These are phyloP conservation scores for Lordiphosa fenestrarum DNA, from an alignment of 2,888 invertebrate species.

Conservation along the genomic window DNA sequence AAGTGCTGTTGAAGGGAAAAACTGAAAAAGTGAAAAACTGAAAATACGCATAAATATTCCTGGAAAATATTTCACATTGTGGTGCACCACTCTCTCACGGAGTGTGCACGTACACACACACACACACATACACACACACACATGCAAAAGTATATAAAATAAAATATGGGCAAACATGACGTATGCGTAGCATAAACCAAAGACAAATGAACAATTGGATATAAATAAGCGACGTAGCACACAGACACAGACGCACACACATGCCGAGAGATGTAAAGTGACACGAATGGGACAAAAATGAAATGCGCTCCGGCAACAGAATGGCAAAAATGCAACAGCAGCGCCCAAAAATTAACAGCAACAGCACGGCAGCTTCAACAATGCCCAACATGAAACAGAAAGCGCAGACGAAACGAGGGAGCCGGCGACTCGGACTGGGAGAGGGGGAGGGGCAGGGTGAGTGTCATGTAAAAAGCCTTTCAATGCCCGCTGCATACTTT, in stretches of 20 bases:
- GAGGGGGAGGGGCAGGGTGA: slow-evolving; percentile 18
- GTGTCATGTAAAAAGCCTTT: slow-evolving; percentile 71
- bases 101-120: not conserved
- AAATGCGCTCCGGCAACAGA: slow-evolving; percentile 47
- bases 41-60: slow-evolving; percentile 63
- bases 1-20: slow-evolving; percentile 43
- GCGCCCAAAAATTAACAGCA: slow-evolving; percentile 65
- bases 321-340: slow-evolving; percentile 64
- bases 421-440: slow-evolving; percentile 3
- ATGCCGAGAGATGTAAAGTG: slow-evolving; percentile 24
- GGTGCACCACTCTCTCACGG: slow-evolving; percentile 39
- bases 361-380: slow-evolving; percentile 36
- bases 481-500: slow-evolving; percentile 74
- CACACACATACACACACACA: slow-evolving; percentile 5
- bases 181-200: slow-evolving; percentile 76
- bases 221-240: slow-evolving; percentile 66
- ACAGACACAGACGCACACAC: slow-evolving; percentile 4
- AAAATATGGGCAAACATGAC: slow-evolving; percentile 73
- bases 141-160: slow-evolving; percentile 40
- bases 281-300: slow-evolving; percentile 48
- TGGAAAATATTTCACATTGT: slow-evolving; percentile 67
- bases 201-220: slow-evolving; percentile 75
- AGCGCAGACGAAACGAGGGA: slow-evolving; percentile 12
- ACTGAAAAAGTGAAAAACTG: slow-evolving; percentile 41
- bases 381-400: slow-evolving; percentile 33